Conservation (phyloP, 2,888 invertebrate genomes). For the Dugesia japonica region DNA sequence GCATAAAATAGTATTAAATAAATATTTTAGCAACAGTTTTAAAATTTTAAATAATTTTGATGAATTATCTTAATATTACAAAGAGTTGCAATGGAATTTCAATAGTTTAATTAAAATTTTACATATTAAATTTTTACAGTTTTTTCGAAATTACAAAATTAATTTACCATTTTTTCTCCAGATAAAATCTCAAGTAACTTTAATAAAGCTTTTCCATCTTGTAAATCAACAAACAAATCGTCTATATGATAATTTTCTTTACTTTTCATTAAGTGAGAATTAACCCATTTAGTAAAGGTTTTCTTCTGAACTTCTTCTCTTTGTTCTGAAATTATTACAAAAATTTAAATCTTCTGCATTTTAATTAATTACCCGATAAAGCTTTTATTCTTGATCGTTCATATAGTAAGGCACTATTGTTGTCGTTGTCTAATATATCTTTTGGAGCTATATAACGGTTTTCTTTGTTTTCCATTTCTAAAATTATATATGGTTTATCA, state of each 20-base stretch:
- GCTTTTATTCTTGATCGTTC: slow-evolving; percentile 98
- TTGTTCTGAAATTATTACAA: slow-evolving; percentile 63
- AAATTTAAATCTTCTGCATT: not conserved
- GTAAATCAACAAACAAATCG: slow-evolving; percentile 87
- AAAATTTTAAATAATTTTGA: too few relatives aligned
- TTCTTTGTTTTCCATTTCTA: not conserved
- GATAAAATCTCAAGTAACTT: slow-evolving; percentile 91
- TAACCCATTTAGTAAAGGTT: slow-evolving; percentile 99
- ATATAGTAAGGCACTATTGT: slow-evolving; percentile 92
- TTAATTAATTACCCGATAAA: slow-evolving; percentile 56
- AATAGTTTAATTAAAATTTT: too few relatives aligned
- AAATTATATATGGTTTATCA: too few relatives aligned
- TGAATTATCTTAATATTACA: too few relatives aligned
- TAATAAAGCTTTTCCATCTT: slow-evolving; percentile 95
- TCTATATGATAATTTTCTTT: slow-evolving; percentile 84
- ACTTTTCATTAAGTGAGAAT: slow-evolving; percentile 70
- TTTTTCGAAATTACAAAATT: too few relatives aligned
- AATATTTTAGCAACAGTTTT: too few relatives aligned
- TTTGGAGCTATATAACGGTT: not conserved
- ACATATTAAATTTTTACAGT: too few relatives aligned
- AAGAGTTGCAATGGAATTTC: too few relatives aligned
- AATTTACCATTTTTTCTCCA: slow-evolving; percentile 65
- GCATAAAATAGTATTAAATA: too few relatives aligned
- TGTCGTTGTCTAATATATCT: slow-evolving; percentile 64
- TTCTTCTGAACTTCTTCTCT: slow-evolving; percentile 99